phyloP scores from a whole-genome alignment of 1,140 invertebrate species.

The Drosophila orosa region DNA sequence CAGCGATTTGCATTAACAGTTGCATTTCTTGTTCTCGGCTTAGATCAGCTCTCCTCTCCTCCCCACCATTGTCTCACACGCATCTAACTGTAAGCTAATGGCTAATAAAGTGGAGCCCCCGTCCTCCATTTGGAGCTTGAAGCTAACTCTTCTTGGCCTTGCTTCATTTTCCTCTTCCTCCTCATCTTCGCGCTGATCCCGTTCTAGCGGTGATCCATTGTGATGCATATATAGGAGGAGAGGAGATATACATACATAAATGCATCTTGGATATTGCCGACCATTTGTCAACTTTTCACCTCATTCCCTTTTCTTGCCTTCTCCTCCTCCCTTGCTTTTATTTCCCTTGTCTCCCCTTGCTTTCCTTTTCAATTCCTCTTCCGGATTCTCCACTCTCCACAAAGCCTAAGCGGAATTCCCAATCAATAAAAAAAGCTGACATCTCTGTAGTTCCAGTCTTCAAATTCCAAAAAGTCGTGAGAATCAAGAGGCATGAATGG shows the following conservation, averaged over 20 bases:
- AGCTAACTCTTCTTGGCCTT: constrained; percentile 27
- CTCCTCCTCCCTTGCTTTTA: neutral
- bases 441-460: neutral
- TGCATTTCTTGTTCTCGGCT: constrained; percentile 76
- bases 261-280: constrained; percentile 10
- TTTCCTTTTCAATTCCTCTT: constrained; percentile 62
- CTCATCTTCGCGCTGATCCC: constrained; percentile 21
- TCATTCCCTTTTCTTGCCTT: neutral
- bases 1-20: constrained; percentile 78
- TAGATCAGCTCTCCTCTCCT: constrained; percentile 21
- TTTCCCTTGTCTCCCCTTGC: constrained; percentile 10
- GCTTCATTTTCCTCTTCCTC: constrained; percentile 1
- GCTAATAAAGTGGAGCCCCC: constrained; percentile 65
- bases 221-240: constrained; percentile 56
- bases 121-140: neutral
- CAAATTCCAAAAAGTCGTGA: constrained; percentile 4
- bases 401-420: constrained; percentile 6
- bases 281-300: constrained; percentile 35
- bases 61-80: constrained; percentile 58
- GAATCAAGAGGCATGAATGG: constrained; percentile 14
- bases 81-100: constrained; percentile 78
- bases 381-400: neutral
- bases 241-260: constrained; percentile 2
- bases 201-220: constrained; percentile 67
- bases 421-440: constrained; percentile 7